Conservation (phyloP, 2,113 vertebrate genomes). For the Rhabdornis inornatus region DNA sequence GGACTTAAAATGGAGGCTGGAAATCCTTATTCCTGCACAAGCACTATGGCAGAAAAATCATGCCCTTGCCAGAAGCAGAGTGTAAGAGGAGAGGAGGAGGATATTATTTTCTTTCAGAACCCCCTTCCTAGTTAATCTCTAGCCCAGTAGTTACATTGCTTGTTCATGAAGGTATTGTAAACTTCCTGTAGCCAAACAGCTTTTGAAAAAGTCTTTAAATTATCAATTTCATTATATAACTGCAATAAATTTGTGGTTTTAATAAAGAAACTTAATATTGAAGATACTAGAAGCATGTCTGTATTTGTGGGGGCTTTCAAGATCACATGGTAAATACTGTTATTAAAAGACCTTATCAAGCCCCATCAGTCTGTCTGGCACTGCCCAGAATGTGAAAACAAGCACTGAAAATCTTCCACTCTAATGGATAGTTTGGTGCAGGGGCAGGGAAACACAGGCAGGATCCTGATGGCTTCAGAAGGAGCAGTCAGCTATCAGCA, state of each 20-base stretch:
- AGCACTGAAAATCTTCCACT: not conserved
- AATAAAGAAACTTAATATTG: not conserved
- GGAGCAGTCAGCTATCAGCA: not conserved
- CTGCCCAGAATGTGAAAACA: not conserved
- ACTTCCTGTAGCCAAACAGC: not conserved
- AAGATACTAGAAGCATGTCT: not conserved
- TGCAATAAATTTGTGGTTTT: not conserved
- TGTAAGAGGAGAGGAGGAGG: not conserved
- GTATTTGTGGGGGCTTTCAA: not conserved
- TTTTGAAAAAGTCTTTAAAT: not conserved
- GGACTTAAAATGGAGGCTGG: not conserved
- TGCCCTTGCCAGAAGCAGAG: not conserved
- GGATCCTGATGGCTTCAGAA: not conserved
- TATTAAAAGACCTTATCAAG: conserved; percentile 11
- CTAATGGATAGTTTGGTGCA: not conserved
- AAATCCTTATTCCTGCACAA: not conserved
- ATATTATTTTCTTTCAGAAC: not conserved
- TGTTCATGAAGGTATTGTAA: not conserved
- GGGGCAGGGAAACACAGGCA: not conserved
- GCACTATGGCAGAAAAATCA: not conserved
- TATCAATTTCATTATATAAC: not conserved
- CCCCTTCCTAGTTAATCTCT: not conserved
- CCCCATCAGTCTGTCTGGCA: not conserved
- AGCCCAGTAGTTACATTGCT: not conserved
- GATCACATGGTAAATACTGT: not conserved